Conservation (phyloP, 2,113 vertebrate species). For the Alaudala cheleensis region DNA sequence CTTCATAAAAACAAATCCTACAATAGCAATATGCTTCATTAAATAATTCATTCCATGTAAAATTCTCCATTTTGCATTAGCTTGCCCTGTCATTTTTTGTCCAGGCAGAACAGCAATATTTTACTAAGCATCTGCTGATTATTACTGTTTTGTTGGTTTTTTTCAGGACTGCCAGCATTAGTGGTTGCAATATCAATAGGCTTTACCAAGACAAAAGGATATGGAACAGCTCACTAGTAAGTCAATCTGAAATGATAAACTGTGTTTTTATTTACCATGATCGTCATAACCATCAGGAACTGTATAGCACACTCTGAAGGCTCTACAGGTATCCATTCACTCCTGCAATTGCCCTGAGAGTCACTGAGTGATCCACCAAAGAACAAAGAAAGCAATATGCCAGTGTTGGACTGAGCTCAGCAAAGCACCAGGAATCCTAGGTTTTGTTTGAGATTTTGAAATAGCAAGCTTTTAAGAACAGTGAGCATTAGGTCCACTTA, state of each 20-base stretch:
- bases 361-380: background rate
- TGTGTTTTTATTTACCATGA: background rate
- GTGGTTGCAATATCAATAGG: constrained; percentile 98
- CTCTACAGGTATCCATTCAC: background rate
- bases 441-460: background rate
- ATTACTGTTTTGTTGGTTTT: constrained; percentile 22
- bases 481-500: background rate
- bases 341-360: background rate
- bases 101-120: background rate
- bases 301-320: background rate
- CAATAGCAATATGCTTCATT: background rate
- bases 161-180: constrained; percentile 92
- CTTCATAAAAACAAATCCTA: constrained; percentile 19
- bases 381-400: background rate
- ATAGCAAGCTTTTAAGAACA: background rate
- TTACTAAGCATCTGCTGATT: background rate
- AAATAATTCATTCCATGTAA: constrained; percentile 6
- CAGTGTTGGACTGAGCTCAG: background rate
- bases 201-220: constrained; percentile 99
- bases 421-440: background rate
- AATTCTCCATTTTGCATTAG: background rate
- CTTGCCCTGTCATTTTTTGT: background rate
- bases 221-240: constrained; percentile 97
- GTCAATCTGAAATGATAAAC: constrained; percentile 69
- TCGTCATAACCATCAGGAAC: background rate